Percentiles rank a stretch among this genome's conserved stretches.
Evolutionary conservation across 2,797 vertebrate genomes (phyloP).

Genomic region (Gymnoscopelus braueri): DNA sequence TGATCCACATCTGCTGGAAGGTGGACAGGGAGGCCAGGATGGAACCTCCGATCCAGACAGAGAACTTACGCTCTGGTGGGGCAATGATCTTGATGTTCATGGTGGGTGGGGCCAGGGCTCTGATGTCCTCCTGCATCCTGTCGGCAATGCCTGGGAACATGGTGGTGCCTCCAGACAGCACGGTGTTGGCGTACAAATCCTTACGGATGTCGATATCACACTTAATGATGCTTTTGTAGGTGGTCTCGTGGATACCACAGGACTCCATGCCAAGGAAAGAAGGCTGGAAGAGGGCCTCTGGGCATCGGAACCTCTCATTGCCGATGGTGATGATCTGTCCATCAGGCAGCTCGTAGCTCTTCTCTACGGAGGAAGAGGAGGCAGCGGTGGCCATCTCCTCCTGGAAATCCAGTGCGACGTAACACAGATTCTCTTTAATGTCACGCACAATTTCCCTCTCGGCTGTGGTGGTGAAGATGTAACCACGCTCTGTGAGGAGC

Average conservation of each 20-base stretch:
- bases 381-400: constrained; percentile 98
- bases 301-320: constrained; percentile 98
- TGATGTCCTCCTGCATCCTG: no score
- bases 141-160: no score
- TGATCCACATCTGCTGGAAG: constrained; percentile 90
- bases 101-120: neutral
- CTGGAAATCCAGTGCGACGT: constrained; percentile 97
- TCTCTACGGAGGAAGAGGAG: constrained; percentile 96
- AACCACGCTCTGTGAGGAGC: constrained; percentile 98
- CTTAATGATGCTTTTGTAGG: no score
- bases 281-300: constrained; percentile 98
- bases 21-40: constrained; percentile 87
- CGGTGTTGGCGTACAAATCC: no score
- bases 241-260: no score
- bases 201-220: no score
- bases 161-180: no score
- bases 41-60: constrained; percentile 86
- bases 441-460: constrained; percentile 98
- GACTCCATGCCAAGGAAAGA: constrained; percentile 88
- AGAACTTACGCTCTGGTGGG: constrained; percentile 86
- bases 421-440: constrained; percentile 99
- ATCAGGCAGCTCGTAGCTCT: constrained; percentile 98
- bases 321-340: constrained; percentile 99
- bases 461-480: constrained; percentile 99
- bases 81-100: constrained; percentile 79